Percentiles rank a stretch among this genome's conserved stretches.
phyloP scores from a whole-genome alignment of 2,888 invertebrate genomes.

The Epirrita christyi region DNA sequence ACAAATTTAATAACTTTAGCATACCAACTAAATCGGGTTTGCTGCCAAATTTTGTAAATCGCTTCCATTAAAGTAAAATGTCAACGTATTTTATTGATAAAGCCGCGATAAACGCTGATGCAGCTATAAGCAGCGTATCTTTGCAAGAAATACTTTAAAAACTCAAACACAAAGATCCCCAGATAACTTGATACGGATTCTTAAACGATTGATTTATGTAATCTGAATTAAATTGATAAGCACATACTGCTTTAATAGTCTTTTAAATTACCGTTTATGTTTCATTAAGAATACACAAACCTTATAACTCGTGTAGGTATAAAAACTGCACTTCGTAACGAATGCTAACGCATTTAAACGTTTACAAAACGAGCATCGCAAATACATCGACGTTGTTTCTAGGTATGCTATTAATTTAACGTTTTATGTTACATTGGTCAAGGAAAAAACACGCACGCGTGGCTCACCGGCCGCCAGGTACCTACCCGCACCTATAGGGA shows the following conservation, averaged over 20 bases:
- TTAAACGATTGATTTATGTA: constrained; percentile 63
- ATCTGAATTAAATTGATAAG: constrained; percentile 53
- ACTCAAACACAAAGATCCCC: constrained; percentile 52
- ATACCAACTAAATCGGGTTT: not conserved
- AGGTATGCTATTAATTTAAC: constrained; percentile 44
- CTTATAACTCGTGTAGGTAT: constrained; percentile 2
- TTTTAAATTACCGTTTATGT: constrained; percentile 27
- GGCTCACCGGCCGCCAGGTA: constrained; percentile 69
- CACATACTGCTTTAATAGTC: constrained; percentile 34
- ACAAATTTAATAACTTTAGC: not conserved
- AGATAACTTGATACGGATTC: constrained; percentile 55
- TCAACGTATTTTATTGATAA: constrained; percentile 55
- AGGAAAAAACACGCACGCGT: constrained; percentile 78
- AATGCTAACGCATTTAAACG: constrained; percentile 28
- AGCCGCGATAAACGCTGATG: constrained; percentile 53
- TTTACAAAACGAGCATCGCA: constrained; percentile 32
- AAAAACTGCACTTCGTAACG: constrained; percentile 4
- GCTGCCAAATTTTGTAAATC: constrained; percentile 25
- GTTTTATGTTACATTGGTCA: constrained; percentile 68
- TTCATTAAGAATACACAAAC: constrained; percentile 12
- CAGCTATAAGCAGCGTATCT: constrained; percentile 36
- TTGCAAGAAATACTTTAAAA: constrained; percentile 55
- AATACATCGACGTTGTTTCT: constrained; percentile 38
- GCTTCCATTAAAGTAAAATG: constrained; percentile 41
- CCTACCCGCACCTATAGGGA: constrained; percentile 82